Base-by-base conservation (phyloP, 2,888 invertebrate species). In the Ophioninae sp. region DNA sequence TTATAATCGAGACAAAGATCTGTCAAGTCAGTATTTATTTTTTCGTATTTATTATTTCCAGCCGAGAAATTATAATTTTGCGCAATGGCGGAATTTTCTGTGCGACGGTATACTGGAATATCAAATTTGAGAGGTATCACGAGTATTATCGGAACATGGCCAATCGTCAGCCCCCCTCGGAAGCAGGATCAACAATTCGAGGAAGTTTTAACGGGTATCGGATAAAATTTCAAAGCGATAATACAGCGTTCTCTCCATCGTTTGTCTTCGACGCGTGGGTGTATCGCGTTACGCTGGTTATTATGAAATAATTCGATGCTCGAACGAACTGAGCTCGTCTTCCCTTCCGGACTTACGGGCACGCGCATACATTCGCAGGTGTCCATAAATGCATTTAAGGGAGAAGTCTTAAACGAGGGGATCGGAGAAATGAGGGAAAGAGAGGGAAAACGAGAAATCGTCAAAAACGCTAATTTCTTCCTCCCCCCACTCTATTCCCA, bases 231-330 rank as follows among this genome's bases (percentile, higher is more conserved):
- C 68, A 68, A 61, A 6, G 41, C 10, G 56, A 21, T 59, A 59
- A 21, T 7, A 68, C 67, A 21, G 41, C 41, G 50, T 2, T 56
- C 13, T 74, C 44, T 10, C 8, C 23, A 13, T 23, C 30, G 8
- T 41, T 62, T 5, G n/a, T 20, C 44, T 17, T 30, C 10, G n/a
- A 10, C 30, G 56, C 50, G 23, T 59, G 21, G 20, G 73, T 67
- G 50, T 73, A 73, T 73, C 68, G 73, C 56, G 68, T 73, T 81
- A 62, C 77, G 30, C 67, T 37, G 81, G 6, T 50, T 50, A 77
- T 77, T 77, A 68, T 77, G 73, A 73, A 68, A 65, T 80, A 76
- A 80, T 77, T 79, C 57, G 68, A 79, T 64, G 78, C 78, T 68
- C 20, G 75, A 41, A 44, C 50, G 39, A 72, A 17, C 69, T 10